A percentile compares a stretch with the other conserved stretches of the same genome.
Evolutionary conservation across 2,113 vertebrate species (phyloP).

Genomic region (Campylorhamphus procurvoides): DNA sequence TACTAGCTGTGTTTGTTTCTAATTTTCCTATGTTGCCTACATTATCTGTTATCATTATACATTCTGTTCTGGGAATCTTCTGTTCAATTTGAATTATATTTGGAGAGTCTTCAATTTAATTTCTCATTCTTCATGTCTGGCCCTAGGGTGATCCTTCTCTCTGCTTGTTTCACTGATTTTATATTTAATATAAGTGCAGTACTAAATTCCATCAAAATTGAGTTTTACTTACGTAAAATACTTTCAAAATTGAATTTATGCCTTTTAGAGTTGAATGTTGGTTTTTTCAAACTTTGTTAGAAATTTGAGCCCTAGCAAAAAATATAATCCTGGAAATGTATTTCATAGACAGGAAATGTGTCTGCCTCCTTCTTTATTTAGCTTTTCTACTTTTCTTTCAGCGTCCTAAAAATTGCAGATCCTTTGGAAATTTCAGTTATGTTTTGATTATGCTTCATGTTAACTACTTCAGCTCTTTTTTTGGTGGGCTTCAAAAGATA

Average conservation of each 20-base stretch:
- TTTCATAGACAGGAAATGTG: neutral
- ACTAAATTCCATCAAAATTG: neutral
- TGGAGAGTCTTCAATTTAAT: neutral
- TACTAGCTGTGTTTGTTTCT: neutral
- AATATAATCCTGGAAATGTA: neutral
- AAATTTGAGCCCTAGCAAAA: constrained; percentile 1
- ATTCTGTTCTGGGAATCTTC: neutral
- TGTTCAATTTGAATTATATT: constrained; percentile 13
- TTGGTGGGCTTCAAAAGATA: neutral
- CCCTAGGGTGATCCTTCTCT: neutral
- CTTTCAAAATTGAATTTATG: constrained; percentile 34
- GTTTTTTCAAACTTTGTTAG: neutral
- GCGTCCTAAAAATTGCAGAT: neutral
- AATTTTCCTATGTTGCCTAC: neutral
- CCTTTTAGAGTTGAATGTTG: neutral
- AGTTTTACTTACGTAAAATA: constrained; percentile 11
- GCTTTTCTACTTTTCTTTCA: neutral
- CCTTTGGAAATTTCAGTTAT: neutral
- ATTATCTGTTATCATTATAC: neutral
- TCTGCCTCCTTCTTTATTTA: neutral
- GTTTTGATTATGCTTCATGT: neutral
- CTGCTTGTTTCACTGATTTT: neutral
- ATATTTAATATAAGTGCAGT: neutral
- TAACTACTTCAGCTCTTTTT: constrained; percentile 3
- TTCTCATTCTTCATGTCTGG: constrained; percentile 14